phyloP scores from a whole-genome alignment of 2,113 vertebrate species.

The Sorex fumeus region DNA sequence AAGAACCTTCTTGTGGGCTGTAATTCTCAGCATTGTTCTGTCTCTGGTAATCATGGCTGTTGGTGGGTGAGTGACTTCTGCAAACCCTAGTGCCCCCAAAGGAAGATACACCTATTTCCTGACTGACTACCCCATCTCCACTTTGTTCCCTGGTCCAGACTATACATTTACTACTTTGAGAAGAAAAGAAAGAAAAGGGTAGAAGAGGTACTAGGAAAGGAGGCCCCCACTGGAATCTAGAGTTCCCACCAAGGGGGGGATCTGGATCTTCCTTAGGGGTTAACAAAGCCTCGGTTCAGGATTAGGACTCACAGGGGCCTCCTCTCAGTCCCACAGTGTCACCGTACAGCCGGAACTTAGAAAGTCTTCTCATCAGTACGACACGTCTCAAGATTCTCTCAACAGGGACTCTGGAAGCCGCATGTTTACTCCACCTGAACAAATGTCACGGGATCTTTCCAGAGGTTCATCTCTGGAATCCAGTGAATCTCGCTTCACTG shows the following conservation, averaged over 20 bases:
- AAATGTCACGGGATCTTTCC: rapidly evolving
- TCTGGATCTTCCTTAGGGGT: no score
- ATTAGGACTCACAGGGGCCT: neutral
- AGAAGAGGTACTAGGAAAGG: slow-evolving; percentile 34
- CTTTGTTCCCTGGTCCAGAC: slow-evolving; percentile 60
- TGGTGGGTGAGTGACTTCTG: slow-evolving; percentile 68
- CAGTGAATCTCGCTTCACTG: neutral
- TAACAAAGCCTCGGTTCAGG: neutral
- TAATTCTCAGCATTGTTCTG: neutral
- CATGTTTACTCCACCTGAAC: neutral
- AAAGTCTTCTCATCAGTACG: neutral
- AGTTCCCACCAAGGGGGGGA: neutral
- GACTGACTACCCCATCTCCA: slow-evolving; percentile 17
- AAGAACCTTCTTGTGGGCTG: neutral
- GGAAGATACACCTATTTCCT: neutral
- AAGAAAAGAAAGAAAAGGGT: neutral
- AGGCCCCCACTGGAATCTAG: neutral
- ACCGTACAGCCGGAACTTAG: neutral
- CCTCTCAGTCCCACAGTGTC: neutral
- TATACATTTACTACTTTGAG: slow-evolving; percentile 26
- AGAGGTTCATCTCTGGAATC: neutral
- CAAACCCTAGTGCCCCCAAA: neutral
- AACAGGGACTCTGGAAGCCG: neutral
- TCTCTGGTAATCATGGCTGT: neutral
- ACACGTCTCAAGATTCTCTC: neutral